Percentiles rank a stretch among this genome's conserved stretches.
These are phyloP conservation scores for Anisognathus igniventris DNA, from an alignment of 2,797 vertebrate species.

Conservation along the genomic window DNA sequence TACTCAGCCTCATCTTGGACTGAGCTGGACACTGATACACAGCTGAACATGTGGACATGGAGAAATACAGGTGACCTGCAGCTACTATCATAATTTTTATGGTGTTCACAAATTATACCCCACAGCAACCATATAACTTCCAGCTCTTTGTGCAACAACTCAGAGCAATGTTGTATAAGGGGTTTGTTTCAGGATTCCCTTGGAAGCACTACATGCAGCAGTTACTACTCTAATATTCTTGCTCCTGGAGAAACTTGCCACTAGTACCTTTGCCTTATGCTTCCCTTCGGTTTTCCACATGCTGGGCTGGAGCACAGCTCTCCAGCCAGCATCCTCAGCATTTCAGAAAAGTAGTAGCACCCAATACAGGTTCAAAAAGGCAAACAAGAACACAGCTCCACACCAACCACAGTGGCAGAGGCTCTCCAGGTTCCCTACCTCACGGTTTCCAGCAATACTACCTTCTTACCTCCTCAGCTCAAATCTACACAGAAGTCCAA, in stretches of 20 bases:
- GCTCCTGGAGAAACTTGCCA: not conserved
- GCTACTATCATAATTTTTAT: not conserved
- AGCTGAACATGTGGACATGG: not conserved
- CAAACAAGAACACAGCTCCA: not conserved
- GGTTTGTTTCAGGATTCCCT: not conserved
- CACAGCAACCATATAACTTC: not conserved
- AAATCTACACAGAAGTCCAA: not conserved
- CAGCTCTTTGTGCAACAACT: not conserved
- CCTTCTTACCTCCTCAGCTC: not conserved
- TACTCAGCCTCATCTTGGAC: not conserved
- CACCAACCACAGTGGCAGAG: not conserved
- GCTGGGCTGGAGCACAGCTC: not conserved
- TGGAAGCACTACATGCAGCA: not conserved
- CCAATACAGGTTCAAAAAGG: not conserved
- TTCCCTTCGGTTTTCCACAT: not conserved
- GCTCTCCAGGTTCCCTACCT: not conserved
- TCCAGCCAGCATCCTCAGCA: not conserved
- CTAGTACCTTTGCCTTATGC: not conserved
- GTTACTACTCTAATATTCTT: not conserved
- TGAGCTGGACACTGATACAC: not conserved
- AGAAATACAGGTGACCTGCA: not conserved
- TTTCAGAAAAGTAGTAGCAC: not conserved
- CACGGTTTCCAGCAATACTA: not conserved
- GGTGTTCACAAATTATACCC: not conserved
- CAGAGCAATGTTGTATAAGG: not conserved